A percentile compares a stretch with the other conserved stretches of the same genome.
Evolutionary conservation across 2,113 vertebrate genomes (phyloP).

Genomic region (Suricata suricatta): DNA sequence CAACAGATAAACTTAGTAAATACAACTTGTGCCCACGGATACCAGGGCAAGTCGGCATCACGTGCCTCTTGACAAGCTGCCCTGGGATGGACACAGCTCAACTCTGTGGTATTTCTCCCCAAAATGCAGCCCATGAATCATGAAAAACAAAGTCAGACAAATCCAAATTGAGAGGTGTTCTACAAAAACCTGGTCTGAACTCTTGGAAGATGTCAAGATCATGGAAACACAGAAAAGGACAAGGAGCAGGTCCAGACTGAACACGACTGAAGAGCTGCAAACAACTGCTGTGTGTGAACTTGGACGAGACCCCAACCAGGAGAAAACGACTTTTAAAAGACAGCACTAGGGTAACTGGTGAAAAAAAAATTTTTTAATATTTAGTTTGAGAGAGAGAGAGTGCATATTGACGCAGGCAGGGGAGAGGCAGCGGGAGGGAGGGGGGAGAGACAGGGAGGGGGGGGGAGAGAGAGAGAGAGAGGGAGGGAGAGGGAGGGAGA

Average conservation of each 20-base stretch:
- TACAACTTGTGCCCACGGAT: neutral
- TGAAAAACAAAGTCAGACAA: neutral
- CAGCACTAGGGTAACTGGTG: neutral
- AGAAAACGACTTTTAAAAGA: neutral
- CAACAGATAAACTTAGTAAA: neutral
- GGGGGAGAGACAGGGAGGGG: too few species aligned
- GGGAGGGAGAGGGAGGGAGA: too few species aligned
- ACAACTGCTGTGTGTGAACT: neutral
- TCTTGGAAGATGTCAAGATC: neutral
- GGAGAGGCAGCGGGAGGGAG: too few species aligned
- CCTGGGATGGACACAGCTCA: too few species aligned
- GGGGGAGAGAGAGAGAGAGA: rapidly evolving
- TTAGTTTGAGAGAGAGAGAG: too few species aligned
- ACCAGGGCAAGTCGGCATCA: too few species aligned
- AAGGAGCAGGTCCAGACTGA: too few species aligned
- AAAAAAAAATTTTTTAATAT: too few species aligned
- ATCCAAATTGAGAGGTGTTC: neutral
- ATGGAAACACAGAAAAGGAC: neutral
- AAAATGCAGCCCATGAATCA: neutral
- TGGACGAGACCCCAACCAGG: neutral
- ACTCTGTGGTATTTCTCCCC: too few species aligned
- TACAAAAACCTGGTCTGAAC: neutral
- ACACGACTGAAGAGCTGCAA: neutral
- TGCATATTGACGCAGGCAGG: too few species aligned
- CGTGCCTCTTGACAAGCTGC: neutral